These are phyloP conservation scores for Coptodon bakossiorum DNA, from an alignment of 2,113 vertebrate species.

Conservation along the genomic window DNA sequence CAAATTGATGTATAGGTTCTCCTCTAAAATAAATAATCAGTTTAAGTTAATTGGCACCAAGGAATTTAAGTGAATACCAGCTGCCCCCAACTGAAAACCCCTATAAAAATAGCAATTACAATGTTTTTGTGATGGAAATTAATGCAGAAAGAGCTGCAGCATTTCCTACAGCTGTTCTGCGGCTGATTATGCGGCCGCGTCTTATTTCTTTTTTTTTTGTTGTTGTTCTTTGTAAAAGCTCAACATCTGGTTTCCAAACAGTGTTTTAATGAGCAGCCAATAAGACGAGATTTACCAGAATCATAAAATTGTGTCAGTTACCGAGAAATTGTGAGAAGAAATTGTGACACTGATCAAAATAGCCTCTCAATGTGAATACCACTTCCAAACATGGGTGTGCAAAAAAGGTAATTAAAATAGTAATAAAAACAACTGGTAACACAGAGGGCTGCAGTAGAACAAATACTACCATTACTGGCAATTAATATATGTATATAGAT, in stretches of 20 bases:
- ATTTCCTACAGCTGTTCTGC: conserved; percentile 39
- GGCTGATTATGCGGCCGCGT: conserved; percentile 3
- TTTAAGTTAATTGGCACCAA: conserved; percentile 30
- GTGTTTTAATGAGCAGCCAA: conserved; percentile 13
- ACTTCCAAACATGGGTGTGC: background rate
- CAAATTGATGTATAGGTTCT: background rate
- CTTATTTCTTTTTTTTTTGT: background rate
- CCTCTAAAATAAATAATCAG: background rate
- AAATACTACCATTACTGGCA: background rate
- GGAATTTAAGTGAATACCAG: conserved; percentile 30
- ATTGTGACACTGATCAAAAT: background rate
- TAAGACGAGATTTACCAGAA: background rate
- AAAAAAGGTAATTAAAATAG: background rate
- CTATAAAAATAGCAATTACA: conserved; percentile 44
- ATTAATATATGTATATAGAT: background rate
- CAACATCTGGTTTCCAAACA: conserved; percentile 44
- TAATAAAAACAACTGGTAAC: background rate
- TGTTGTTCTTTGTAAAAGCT: background rate
- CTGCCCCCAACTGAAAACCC: conserved; percentile 9
- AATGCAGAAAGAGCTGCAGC: background rate
- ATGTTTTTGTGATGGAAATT: conserved; percentile 37
- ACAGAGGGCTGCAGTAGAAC: background rate
- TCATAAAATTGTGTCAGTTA: background rate
- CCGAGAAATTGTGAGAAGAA: background rate
- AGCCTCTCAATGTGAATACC: background rate